Base-by-base conservation (phyloP, 2,113 vertebrate genomes). In the Saccopteryx bilineata region DNA sequence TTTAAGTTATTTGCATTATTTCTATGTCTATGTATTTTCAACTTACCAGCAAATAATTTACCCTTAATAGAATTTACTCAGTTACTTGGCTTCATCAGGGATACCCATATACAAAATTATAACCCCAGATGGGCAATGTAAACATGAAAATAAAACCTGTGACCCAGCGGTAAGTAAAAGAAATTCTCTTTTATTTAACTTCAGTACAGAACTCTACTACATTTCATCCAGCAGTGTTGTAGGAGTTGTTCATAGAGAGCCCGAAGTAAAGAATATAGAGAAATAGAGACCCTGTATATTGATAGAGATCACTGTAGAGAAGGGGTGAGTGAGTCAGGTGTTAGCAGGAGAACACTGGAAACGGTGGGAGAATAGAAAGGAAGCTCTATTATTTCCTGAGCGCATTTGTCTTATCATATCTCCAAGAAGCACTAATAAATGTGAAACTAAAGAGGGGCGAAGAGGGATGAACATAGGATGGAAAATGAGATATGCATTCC, bases 51-150 rank as follows among this genome's bases (percentile, higher is more conserved):
- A 90, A 90, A 74, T 60, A 76, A 54, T 96, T 98, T 85, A 21
- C 97, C 98, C 98, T 99, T 98, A 99, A 98, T 92, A 95, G 9
- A 84, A 18, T 96, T 92, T 1, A 10, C 95, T 82, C 93, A 99
- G 99, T 94, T 99, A 99, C 95, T 98, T 99, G 98, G 99, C 99
- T 52, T 99, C 99, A 9, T 99, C 99, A 75, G 99, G 99, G 26
- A 97, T 99, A 58, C 98, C 99, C 14, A 96, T 99, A 39, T 99
- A 99, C 97, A 99, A 99, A 99, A 98, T 99, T 84, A 98, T 99
- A 97, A 98, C 99, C 46, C 96, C 98, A 96, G 98, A 98, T 31
- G 98, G 98, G 14, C 96, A 97, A 61, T 99, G 99, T 98, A 97
- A 98, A 94, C 99, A 99, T 97, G 98, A 98, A 96, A 99, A 99